Conservation (phyloP, 2,113 vertebrate genomes). For the Odontesthes bonariensis region DNA sequence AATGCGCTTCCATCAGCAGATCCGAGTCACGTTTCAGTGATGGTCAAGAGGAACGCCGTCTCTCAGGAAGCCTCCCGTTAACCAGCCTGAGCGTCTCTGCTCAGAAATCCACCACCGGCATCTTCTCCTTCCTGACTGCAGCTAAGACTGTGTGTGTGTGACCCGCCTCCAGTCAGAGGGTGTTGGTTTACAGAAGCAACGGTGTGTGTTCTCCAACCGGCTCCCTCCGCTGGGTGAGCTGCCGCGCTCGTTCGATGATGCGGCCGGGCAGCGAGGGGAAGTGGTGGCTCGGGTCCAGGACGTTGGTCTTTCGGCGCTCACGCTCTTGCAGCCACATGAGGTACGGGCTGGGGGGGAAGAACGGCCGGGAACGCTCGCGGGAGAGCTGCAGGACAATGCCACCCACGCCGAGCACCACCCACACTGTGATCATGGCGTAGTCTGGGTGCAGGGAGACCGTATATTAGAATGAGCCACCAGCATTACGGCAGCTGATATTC, state of each 20-base stretch:
- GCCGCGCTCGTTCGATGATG: constrained; percentile 77
- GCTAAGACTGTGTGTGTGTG: not conserved
- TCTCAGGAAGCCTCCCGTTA: no score
- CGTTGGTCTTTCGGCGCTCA: constrained; percentile 92
- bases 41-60: no score
- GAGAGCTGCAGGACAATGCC: constrained; percentile 89
- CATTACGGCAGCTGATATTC: accelerated
- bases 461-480: not conserved
- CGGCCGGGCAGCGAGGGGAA: constrained; percentile 87
- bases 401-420: constrained; percentile 87
- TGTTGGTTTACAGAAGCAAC: constrained; percentile 84
- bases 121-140: not conserved
- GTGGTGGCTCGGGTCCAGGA: constrained; percentile 95
- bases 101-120: not conserved
- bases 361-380: constrained; percentile 84
- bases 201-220: constrained; percentile 90
- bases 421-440: constrained; percentile 88
- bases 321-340: constrained; percentile 90
- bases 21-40: not conserved
- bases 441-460: constrained; percentile 76
- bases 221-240: constrained; percentile 81
- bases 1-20: no score
- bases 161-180: not conserved
- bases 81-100: not conserved
- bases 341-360: constrained; percentile 93